Percentiles rank a stretch among this genome's conserved stretches.
Conservation (phyloP, 2,888 invertebrate genomes). For the Hydrotaea cyrtoneurina region DNA sequence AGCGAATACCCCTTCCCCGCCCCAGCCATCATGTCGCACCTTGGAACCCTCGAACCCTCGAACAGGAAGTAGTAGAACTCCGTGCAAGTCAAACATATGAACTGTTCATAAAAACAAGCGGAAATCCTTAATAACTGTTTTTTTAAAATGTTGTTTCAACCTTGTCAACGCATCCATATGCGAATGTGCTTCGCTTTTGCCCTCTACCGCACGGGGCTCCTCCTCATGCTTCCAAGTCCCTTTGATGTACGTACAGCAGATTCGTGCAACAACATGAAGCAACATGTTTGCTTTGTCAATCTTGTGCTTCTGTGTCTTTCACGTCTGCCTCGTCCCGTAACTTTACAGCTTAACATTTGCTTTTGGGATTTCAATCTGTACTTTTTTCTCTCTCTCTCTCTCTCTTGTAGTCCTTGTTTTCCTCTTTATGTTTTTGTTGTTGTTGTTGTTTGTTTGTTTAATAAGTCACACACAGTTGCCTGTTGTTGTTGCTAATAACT, state of each 20-base stretch:
- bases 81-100: slow-evolving; percentile 56
- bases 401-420: neutral
- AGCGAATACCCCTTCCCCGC: slow-evolving; percentile 51
- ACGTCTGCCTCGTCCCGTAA: slow-evolving; percentile 30
- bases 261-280: slow-evolving; percentile 49
- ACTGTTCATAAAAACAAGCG: slow-evolving; percentile 69
- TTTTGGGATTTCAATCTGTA: slow-evolving; percentile 58
- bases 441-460: slow-evolving; percentile 30
- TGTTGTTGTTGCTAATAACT: slow-evolving; percentile 64
- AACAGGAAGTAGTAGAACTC: neutral
- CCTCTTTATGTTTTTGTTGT: slow-evolving; percentile 10
- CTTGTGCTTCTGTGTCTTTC: slow-evolving; percentile 33
- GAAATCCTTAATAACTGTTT: slow-evolving; percentile 72
- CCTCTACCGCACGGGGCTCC: neutral
- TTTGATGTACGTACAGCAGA: slow-evolving; percentile 55
- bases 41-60: neutral
- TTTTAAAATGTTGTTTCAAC: slow-evolving; percentile 30
- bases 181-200: slow-evolving; percentile 40
- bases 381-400: slow-evolving; percentile 22
- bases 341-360: slow-evolving; percentile 59
- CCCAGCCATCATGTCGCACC: neutral
- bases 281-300: slow-evolving; percentile 70
- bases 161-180: slow-evolving; percentile 57
- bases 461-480: slow-evolving; percentile 47
- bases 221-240: slow-evolving; percentile 18